Evolutionary conservation across 2,113 vertebrate genomes (phyloP), one percentile per base, ranked within the genome.

Genomic region (Lipophrys pholis): DNA sequence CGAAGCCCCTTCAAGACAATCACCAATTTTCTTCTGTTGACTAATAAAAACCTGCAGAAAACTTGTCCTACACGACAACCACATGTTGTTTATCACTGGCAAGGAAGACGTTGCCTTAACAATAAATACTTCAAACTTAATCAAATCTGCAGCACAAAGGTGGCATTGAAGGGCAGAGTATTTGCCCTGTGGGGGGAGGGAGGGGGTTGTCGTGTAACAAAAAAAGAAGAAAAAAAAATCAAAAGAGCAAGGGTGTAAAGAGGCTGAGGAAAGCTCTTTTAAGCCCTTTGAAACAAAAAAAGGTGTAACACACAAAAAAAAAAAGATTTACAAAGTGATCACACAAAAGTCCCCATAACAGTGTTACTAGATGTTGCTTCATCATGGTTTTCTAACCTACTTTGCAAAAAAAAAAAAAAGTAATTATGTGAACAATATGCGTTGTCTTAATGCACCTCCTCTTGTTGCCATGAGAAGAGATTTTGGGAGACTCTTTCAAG

Each of bases 381-480:
- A 61, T 74, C 1, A 7, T 17, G 6, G 16, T 41, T 40, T 36
- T 16, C 42, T 57, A 61, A 58, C 63, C 43, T 63, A 68, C 49
- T 76, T 70, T 68, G 5, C 54, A 11, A 69, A 71, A 71, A 39
- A 21, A 15, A 67, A 69, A 69, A 14, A 69, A 71, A 71, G 39
- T 17, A 67, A 69, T 71, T 52, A 51, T 56, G 52, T 63, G 83
- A 81, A 83, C 69, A 40, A 72, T 72, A 73, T 57, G 49, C 48
- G 58, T 58, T 82, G 17, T 67, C 38, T 43, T 62, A 48, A 64
- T 36, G 16, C 38, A 62, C 74, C 41, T 53, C 14, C 30, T 77
- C 36, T 56, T 39, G 42, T 61, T 55, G 45, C 36, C 11, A 48
- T 16, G 45, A 69, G 17, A 38, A 12, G 38, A 9, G 43, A 78